phyloP scores from a whole-genome alignment of 1,140 invertebrate species.

The Brachionus paranguensis region DNA sequence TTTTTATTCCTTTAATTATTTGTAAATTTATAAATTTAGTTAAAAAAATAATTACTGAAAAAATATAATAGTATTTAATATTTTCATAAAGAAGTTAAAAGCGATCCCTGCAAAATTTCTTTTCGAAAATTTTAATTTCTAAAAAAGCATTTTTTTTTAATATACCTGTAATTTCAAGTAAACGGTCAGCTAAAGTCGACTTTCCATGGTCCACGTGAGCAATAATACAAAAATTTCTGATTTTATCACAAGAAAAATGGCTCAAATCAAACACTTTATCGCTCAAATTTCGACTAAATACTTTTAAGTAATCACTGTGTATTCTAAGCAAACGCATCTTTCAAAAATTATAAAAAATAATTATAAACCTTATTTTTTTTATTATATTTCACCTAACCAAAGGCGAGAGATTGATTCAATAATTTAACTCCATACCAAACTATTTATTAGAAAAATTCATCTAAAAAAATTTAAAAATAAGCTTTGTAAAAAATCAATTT shows the following conservation, averaged over 20 bases:
- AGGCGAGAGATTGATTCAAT: background rate
- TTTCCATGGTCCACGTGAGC: slow-evolving; percentile 96
- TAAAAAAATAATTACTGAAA: too few relatives aligned
- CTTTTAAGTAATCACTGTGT: background rate
- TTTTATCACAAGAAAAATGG: slow-evolving; percentile 63
- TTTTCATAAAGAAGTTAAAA: too few relatives aligned
- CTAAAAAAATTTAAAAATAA: background rate
- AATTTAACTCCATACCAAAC: background rate
- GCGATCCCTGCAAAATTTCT: too few relatives aligned
- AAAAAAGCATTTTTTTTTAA: background rate
- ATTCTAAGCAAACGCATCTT: background rate
- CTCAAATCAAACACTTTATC: slow-evolving; percentile 44
- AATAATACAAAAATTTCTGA: slow-evolving; percentile 90
- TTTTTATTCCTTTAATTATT: too few relatives aligned
- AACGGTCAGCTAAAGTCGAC: slow-evolving; percentile 83
- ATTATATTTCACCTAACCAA: slow-evolving; percentile 1
- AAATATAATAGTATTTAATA: too few relatives aligned
- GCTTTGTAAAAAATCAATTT: background rate
- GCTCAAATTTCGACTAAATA: background rate
- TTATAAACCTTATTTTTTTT: background rate
- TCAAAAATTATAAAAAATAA: background rate
- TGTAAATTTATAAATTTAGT: too few relatives aligned
- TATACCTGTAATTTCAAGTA: slow-evolving; percentile 75
- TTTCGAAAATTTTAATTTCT: too few relatives aligned
- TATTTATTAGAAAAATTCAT: slow-evolving; percentile 10